Percentiles rank a stretch among this genome's conserved stretches.
Evolutionary conservation across 2,113 vertebrate species (phyloP).

Genomic region (Xenotilapia leptura): DNA sequence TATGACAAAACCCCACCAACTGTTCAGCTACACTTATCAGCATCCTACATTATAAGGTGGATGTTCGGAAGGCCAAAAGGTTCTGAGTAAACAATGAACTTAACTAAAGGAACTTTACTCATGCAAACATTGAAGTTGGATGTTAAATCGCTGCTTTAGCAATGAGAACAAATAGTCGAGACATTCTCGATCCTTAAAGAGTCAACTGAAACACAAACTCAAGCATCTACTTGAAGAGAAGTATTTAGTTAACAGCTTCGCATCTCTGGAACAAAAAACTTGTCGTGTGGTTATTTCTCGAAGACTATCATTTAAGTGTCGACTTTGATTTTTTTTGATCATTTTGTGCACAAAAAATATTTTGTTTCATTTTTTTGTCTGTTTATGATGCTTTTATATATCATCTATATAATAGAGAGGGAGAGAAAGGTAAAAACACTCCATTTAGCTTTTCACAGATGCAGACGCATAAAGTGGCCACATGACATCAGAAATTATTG

Average conservation of each 20-base stretch:
- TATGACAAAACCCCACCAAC: not conserved
- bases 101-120: not conserved
- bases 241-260: not conserved
- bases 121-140: not conserved
- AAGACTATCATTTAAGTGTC: not conserved
- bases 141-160: not conserved
- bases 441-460: not conserved
- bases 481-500: not conserved
- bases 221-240: not conserved
- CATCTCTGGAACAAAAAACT: not conserved
- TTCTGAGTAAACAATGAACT: not conserved
- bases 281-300: not conserved
- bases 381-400: not conserved
- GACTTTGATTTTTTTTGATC: not conserved
- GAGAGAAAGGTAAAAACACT: not conserved
- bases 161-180: not conserved
- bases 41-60: not conserved
- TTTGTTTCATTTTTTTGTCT: not conserved
- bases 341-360: too few relatives aligned
- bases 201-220: not conserved
- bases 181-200: not conserved
- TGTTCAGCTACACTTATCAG: not conserved
- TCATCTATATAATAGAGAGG: not conserved
- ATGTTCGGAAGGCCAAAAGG: not conserved
- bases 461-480: not conserved